phyloP scores from a whole-genome alignment of 35 echinoderm and acorn worm species.

The Apostichopus japonicus region DNA sequence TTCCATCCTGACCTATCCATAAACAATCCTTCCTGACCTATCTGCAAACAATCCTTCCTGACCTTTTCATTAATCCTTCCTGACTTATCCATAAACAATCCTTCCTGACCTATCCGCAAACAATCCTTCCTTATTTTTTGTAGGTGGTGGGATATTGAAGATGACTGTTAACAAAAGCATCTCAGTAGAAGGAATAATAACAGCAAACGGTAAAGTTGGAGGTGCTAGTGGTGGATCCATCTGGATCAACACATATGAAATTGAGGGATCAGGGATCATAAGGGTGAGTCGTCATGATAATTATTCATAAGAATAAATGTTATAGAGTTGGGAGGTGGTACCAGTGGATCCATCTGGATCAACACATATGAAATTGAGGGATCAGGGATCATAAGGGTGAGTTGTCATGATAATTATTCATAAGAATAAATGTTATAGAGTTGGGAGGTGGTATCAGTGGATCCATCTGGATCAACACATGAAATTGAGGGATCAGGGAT shows the following conservation, averaged over 20 bases:
- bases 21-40: too few species aligned
- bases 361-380: conserved; percentile 68
- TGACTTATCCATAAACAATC: too few species aligned
- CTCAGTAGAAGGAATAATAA: conserved; percentile 73
- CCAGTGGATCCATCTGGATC: conserved; percentile 81
- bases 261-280: conserved; percentile 77
- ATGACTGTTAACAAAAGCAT: conserved; percentile 55
- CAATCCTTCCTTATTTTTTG: neutral
- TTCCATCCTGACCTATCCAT: too few species aligned
- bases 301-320: conserved; percentile 57
- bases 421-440: conserved; percentile 52
- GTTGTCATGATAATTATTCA: neutral
- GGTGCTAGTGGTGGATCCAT: conserved; percentile 84
- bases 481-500: conserved; percentile 71
- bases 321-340: conserved; percentile 38
- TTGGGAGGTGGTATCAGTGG: conserved; percentile 73
- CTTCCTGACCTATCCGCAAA: too few species aligned
- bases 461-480: conserved; percentile 73
- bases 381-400: conserved; percentile 76
- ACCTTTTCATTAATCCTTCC: too few species aligned
- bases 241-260: conserved; percentile 62
- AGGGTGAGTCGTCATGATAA: conserved; percentile 44
- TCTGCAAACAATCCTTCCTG: too few species aligned
- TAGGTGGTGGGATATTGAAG: conserved; percentile 83
- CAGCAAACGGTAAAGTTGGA: conserved; percentile 54